phyloP scores from a whole-genome alignment of 2,113 vertebrate species.

The Cromileptes altivelis region DNA sequence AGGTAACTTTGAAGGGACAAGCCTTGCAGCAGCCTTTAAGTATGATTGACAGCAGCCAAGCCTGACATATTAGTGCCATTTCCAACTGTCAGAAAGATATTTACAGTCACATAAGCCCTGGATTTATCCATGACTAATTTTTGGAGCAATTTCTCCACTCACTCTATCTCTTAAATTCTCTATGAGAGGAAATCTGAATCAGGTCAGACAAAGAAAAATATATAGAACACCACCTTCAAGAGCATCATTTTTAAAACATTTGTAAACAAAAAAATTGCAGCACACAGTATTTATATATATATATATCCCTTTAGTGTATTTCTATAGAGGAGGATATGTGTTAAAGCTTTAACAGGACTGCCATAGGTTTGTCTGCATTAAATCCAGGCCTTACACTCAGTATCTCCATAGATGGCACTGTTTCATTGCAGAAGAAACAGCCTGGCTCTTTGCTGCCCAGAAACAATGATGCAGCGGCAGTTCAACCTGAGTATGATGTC shows the following conservation, averaged over 20 bases:
- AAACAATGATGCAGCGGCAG: constrained; percentile 58
- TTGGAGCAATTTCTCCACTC: constrained; percentile 38
- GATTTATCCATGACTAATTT: constrained; percentile 67
- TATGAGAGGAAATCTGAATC: constrained; percentile 43
- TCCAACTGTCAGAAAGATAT: constrained; percentile 68
- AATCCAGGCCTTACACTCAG: neutral
- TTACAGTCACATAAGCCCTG: constrained; percentile 62
- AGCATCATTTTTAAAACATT: constrained; percentile 4
- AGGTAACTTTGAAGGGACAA: constrained; percentile 61
- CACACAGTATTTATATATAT: neutral
- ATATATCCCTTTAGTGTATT: neutral
- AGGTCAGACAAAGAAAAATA: constrained; percentile 43
- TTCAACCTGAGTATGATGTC: constrained; percentile 59
- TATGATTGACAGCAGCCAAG: constrained; percentile 72
- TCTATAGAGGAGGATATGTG: neutral
- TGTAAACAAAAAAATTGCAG: constrained; percentile 27
- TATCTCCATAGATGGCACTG: constrained; percentile 78
- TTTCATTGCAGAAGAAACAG: constrained; percentile 61
- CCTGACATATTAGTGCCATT: constrained; percentile 65
- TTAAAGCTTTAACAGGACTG: neutral
- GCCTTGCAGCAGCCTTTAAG: constrained; percentile 54
- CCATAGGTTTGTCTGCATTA: neutral
- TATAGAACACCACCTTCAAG: constrained; percentile 8
- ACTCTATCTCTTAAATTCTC: constrained; percentile 28
- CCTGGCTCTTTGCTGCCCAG: constrained; percentile 55